Evolutionary conservation across 2,888 invertebrate genomes (phyloP).

Genomic region (Tridacna gigas): DNA sequence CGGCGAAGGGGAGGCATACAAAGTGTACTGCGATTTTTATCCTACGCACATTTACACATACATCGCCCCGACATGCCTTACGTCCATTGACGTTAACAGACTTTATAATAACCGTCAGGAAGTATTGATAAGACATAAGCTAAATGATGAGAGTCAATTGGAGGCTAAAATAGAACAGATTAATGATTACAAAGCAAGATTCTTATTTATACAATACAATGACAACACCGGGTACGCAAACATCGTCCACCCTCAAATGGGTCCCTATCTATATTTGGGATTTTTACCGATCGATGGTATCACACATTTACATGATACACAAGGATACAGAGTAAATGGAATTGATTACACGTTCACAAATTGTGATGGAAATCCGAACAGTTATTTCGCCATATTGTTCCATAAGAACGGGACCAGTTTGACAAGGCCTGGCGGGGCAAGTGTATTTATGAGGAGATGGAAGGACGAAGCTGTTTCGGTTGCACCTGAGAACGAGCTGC

Average conservation of each 20-base stretch:
- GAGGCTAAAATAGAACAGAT: conserved; percentile 40
- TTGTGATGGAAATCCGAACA: conserved; percentile 48
- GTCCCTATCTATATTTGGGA: conserved; percentile 44
- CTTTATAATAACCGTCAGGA: not conserved
- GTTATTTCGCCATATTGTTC: conserved; percentile 7
- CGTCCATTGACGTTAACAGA: not conserved
- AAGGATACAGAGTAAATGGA: conserved; percentile 47
- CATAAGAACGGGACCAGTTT: not conserved
- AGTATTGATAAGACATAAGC: not conserved
- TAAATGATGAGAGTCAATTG: conserved; percentile 37
- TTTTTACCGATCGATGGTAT: conserved; percentile 29
- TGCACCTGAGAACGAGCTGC: conserved; percentile 20
- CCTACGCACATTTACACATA: not conserved
- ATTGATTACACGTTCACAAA: conserved; percentile 44
- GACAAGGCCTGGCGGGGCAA: not conserved
- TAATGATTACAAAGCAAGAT: conserved; percentile 10
- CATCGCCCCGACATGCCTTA: not conserved
- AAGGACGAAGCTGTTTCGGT: conserved; percentile 28
- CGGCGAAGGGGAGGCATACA: not conserved
- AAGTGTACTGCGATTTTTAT: not conserved
- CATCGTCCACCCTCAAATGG: conserved; percentile 26
- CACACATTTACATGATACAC: not conserved
- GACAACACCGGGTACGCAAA: conserved; percentile 21
- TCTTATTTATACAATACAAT: conserved; percentile 45
- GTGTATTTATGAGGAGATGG: conserved; percentile 48